These are phyloP conservation scores for Aleiodes sp. DNA, from an alignment of 1,140 invertebrate species.

Conservation along the genomic window DNA sequence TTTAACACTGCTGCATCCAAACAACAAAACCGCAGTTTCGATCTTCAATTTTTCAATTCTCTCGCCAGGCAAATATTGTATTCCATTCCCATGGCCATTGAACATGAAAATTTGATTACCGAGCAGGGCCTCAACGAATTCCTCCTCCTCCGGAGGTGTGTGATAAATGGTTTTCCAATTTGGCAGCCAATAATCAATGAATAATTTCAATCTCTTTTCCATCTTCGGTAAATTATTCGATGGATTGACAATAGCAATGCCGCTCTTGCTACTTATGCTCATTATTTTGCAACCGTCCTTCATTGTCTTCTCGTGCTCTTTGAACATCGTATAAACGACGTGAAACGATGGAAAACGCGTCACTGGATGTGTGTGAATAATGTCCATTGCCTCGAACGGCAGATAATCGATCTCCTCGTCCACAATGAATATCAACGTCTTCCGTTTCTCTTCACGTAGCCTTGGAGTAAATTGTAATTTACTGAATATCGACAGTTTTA, in stretches of 20 bases:
- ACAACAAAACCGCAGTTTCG: conserved; percentile 71
- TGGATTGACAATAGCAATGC: conserved; percentile 74
- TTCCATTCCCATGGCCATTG: conserved; percentile 82
- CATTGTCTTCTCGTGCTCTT: conserved; percentile 69
- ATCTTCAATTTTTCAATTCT: conserved; percentile 71
- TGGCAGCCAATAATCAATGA: conserved; percentile 71
- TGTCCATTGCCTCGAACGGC: conserved; percentile 78
- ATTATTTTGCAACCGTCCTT: conserved; percentile 69
- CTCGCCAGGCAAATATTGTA: conserved; percentile 71
- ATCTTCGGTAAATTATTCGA: conserved; percentile 75
- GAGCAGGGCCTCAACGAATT: conserved; percentile 69
- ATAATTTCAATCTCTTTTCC: conserved; percentile 73
- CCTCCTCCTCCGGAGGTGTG: conserved; percentile 65
- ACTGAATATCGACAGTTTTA: conserved; percentile 56
- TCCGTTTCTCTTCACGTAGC: conserved; percentile 64
- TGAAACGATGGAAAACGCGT: conserved; percentile 80
- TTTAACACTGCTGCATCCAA: conserved; percentile 79
- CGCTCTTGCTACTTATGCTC: conserved; percentile 51
- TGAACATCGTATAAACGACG: conserved; percentile 73
- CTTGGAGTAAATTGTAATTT: conserved; percentile 55
- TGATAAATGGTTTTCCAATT: conserved; percentile 74
- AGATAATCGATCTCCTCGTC: conserved; percentile 79
- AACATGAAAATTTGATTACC: conserved; percentile 76
- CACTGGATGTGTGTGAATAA: conserved; percentile 72
- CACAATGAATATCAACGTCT: conserved; percentile 72